These are phyloP conservation scores for Tenthredo livida DNA, from an alignment of 2,888 invertebrate genomes.

Conservation along the genomic window DNA sequence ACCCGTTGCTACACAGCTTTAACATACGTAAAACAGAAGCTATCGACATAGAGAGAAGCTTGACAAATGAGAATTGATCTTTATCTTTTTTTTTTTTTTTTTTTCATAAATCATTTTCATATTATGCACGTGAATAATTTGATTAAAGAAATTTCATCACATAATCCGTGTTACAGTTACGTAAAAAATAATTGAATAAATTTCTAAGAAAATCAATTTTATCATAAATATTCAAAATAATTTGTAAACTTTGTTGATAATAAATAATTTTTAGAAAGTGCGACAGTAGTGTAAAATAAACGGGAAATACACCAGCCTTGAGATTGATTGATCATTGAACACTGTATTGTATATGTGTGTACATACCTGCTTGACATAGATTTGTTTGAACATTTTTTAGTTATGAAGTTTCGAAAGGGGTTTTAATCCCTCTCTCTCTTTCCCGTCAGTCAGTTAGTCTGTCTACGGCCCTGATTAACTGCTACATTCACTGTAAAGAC, in stretches of 20 bases:
- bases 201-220: not conserved
- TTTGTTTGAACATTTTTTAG: not conserved
- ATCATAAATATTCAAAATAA: not conserved
- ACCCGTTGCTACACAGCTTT: not conserved
- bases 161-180: not conserved
- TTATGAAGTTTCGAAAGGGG: conserved; percentile 1
- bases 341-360: not conserved
- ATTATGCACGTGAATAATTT: not conserved
- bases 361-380: not conserved
- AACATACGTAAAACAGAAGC: not conserved
- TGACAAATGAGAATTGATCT: not conserved
- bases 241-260: not conserved
- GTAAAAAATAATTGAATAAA: not conserved
- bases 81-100: not conserved
- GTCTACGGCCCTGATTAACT: not conserved
- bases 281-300: not conserved
- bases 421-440: not conserved
- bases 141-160: not conserved
- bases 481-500: conserved; percentile 54
- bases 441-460: not conserved
- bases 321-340: not conserved
- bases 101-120: conserved; percentile 3
- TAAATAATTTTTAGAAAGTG: not conserved
- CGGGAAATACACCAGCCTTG: not conserved
- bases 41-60: not conserved